These are phyloP conservation scores for Leptopterna dolabrata DNA, from an alignment of 2,888 invertebrate genomes.

Conservation along the genomic window DNA sequence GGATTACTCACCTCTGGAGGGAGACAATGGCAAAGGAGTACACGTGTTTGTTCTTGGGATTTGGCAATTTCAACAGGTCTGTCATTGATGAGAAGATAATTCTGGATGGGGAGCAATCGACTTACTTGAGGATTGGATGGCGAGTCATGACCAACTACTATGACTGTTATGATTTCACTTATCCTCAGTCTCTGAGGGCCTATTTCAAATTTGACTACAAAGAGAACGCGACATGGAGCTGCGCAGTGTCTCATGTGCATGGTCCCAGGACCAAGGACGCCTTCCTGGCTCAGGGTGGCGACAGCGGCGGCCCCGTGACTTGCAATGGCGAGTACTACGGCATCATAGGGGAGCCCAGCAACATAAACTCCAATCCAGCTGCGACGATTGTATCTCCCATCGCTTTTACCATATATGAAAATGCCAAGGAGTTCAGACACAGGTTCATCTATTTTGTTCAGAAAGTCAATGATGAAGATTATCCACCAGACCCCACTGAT, in stretches of 20 bases:
- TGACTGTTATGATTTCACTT: not conserved
- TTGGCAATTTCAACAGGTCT: not conserved
- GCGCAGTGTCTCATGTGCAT: not conserved
- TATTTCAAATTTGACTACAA: not conserved
- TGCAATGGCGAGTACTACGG: not conserved
- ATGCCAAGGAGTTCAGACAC: not conserved
- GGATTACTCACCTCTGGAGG: not conserved
- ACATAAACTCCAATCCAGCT: not conserved
- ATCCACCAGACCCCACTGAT: not conserved
- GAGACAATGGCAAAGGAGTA: not conserved
- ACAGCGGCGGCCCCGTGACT: not conserved
- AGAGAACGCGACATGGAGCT: not conserved
- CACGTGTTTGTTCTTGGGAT: not conserved
- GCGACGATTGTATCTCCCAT: not conserved
- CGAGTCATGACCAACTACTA: not conserved
- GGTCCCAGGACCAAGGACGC: not conserved
- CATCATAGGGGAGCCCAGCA: not conserved
- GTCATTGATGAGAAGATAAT: not conserved
- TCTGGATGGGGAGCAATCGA: not conserved
- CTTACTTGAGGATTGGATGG: not conserved
- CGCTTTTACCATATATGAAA: not conserved
- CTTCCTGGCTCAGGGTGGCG: not conserved
- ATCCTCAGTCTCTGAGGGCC: not conserved
- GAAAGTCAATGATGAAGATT: not conserved
- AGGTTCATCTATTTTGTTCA: not conserved